These are phyloP conservation scores for Ellobius talpinus DNA, from an alignment of 2,113 vertebrate species.

Conservation along the genomic window DNA sequence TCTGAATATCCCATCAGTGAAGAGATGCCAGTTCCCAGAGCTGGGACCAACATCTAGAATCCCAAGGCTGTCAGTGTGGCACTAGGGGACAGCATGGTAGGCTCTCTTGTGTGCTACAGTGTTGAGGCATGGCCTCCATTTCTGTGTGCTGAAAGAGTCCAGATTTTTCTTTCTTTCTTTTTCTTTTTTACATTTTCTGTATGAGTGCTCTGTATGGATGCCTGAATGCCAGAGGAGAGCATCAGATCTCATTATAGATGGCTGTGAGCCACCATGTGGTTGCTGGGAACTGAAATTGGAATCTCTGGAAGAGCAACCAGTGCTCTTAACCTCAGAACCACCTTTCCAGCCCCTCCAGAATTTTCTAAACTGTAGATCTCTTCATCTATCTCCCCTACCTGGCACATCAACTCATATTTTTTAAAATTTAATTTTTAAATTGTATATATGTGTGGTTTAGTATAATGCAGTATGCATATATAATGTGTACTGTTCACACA, in stretches of 20 bases:
- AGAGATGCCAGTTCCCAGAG: not conserved
- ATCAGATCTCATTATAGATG: no score
- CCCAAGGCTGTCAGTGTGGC: not conserved
- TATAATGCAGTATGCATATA: not conserved
- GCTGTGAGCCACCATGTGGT: no score
- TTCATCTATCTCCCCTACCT: not conserved
- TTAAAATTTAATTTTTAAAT: not conserved
- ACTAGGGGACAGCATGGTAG: fast-evolving
- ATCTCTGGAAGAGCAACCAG: no score
- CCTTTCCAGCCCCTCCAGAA: not conserved
- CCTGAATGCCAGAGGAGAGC: no score
- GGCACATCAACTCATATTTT: not conserved
- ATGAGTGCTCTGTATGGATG: no score
- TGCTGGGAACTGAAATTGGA: no score
- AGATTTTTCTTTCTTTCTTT: no score
- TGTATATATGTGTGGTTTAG: not conserved
- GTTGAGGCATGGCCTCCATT: not conserved
- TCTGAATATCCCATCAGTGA: fast-evolving
- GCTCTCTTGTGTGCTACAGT: fast-evolving
- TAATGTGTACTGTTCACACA: not conserved
- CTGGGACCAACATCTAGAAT: not conserved
- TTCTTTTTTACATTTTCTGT: no score
- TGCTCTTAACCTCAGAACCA: no score
- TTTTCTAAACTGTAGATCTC: not conserved
- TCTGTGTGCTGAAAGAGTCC: not conserved